Evolutionary conservation across 2,113 vertebrate species (phyloP), one percentile per base, ranked within the genome.

Genomic region (Emydocephalus ijimae): DNA sequence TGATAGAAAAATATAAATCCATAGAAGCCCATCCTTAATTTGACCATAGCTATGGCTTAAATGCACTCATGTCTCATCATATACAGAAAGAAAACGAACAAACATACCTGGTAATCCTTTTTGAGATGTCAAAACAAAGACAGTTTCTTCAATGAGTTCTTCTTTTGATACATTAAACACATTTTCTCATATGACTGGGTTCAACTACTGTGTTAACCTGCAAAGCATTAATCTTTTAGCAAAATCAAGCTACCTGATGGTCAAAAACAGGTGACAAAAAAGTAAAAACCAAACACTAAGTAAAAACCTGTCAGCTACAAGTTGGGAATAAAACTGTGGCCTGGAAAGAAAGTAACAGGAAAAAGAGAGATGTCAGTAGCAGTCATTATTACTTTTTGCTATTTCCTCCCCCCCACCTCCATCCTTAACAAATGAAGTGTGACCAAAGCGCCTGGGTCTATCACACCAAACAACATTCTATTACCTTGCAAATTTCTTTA

Each of bases 261-360:
- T 34, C 20, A 85, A 18, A 85, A 89, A 26, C 39, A 50, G 45
- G 48, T 21, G 24, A 2, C 39, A 59, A 54, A 61, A 26, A 11
- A 61, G 9, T 61, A 26, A 61, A 64, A 54, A 52, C 1, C 21
- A 39, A 26, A 34, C 59, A 56, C 34, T 90, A 52, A 48, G 29
- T 86, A 52, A 8, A 45, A n/a, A 24, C 20, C 21, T 52, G 5
- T n/a, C 34, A 10, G 45, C 43, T 23, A 87, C 45, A n/a, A 29
- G 29, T 85, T 89, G n/a, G 3, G 48, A 48, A 69, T 48, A 74
- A 89, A 85, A 52, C 7, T 59, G 69, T 61, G 45, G 20, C 69
- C 88, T 92, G 39, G 12, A 34, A 92, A 43, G 74, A 74, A 93
- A 93, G 89, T 93, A 59, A 54, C 50, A 50, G 2, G 55, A 43